Conservation (phyloP, 2,113 vertebrate genomes). For the Melanocharis versteri region DNA sequence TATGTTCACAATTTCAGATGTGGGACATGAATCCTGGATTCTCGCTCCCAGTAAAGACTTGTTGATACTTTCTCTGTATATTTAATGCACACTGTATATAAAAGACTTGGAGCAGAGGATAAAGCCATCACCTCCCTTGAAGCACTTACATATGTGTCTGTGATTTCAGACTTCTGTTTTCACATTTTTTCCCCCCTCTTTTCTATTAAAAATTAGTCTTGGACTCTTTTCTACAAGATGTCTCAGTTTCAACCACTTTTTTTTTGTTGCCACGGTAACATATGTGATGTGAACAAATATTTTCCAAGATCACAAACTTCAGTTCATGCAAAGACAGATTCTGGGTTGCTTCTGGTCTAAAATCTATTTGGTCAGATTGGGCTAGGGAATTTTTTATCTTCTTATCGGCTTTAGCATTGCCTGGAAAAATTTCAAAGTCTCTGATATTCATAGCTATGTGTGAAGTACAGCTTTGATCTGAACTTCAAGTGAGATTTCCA, state of each 20-base stretch:
- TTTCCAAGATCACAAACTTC: background rate
- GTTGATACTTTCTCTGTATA: accelerated
- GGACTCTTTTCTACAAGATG: background rate
- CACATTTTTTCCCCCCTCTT: background rate
- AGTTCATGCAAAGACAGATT: background rate
- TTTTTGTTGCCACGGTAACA: background rate
- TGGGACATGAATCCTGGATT: background rate
- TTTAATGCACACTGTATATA: background rate
- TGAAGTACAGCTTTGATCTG: background rate
- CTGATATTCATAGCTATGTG: background rate
- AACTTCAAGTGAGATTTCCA: background rate
- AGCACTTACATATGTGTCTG: background rate
- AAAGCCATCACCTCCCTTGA: background rate
- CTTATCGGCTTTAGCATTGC: background rate
- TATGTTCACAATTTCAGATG: background rate
- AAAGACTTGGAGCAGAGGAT: background rate
- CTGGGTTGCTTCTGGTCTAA: background rate
- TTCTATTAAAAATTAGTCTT: background rate
- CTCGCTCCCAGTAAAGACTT: background rate
- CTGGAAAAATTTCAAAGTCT: background rate
- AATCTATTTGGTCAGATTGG: background rate
- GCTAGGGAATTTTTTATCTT: background rate
- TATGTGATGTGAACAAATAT: background rate
- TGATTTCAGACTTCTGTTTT: background rate
- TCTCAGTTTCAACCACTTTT: background rate